Percentiles rank a stretch among this genome's conserved stretches.
phyloP scores from a whole-genome alignment of 2,888 invertebrate species.

The Apodemia mormo region DNA sequence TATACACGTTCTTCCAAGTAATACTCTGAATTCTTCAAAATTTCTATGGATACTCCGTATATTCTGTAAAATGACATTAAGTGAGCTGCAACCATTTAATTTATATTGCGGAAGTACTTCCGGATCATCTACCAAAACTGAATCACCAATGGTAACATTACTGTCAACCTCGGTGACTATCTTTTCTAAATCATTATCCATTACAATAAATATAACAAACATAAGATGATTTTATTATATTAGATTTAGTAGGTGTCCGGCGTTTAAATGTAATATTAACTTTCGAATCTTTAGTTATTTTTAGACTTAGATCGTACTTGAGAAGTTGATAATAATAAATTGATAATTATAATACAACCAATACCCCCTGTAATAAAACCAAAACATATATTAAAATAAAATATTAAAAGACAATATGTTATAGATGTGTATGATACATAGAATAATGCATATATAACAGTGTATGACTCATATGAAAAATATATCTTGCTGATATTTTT shows the following conservation, averaged over 20 bases:
- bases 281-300: background rate
- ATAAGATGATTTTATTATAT: constrained; percentile 1
- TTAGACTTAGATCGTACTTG: background rate
- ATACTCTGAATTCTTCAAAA: constrained; percentile 22
- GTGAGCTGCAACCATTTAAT: background rate
- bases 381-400: no score
- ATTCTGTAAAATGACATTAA: no score
- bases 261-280: background rate
- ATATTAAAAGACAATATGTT: background rate
- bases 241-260: background rate
- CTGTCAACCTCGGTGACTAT: background rate
- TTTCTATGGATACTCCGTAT: constrained; percentile 28
- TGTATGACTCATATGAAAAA: background rate
- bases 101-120: background rate
- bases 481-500: background rate
- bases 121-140: background rate
- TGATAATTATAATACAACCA: background rate
- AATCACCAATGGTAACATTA: background rate
- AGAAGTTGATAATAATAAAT: background rate
- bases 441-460: background rate
- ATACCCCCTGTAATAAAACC: no score
- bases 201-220: no score
- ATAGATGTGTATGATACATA: background rate
- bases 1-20: constrained; percentile 15
- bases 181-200: background rate